Evolutionary conservation across 2,113 vertebrate genomes (phyloP), one percentile per base, ranked within the genome.

Genomic region (Ammodytes marinus): DNA sequence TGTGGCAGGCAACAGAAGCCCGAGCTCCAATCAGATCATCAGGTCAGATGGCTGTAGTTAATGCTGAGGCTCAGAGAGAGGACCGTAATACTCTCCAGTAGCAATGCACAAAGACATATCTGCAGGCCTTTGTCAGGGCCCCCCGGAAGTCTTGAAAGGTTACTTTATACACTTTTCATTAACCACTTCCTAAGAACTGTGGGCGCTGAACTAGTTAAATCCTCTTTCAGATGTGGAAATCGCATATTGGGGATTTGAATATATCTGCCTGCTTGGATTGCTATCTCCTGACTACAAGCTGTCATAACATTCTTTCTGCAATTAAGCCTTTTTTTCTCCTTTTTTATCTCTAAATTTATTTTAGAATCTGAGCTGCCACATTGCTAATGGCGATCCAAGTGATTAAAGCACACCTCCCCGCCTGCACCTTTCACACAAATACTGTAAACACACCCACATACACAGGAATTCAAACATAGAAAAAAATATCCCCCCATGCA

Each of bases 1-100:
- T 74, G 88, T 85, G 85, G 84, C 83, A 88, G 88, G 88, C 86
- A 89, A 79, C 92, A 92, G 87, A 93, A 88, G 91, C 79, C 40
- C 15, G 15, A 64, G 71, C 81, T 89, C 84, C 86, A 91, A 88
- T 85, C 88, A 92, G 88, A 91, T 89, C 88, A 90, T 85, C 75
- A 77, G 75, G 82, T 88, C 86, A 91, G 84, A 87, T 78, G 79
- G 88, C 74, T 88, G 78, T 76, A 83, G 80, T 86, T 92, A 89
- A 82, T 80, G 71, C 79, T 37, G 11, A 61, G 70, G 82, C 86
- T 79, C 60, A 74, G 82, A 71, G 69, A 74, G 73, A 69, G 71
- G 79, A 78, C 27, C 84, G 74, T 86, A 87, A 86, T 91, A 80
- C 61, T 64, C 57, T 73, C 14, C 64, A 79, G 78, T 68, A 27